Percentiles rank a stretch among this genome's conserved stretches.
Evolutionary conservation across 2,113 vertebrate species (phyloP).

Genomic region (Okapia johnstoni): DNA sequence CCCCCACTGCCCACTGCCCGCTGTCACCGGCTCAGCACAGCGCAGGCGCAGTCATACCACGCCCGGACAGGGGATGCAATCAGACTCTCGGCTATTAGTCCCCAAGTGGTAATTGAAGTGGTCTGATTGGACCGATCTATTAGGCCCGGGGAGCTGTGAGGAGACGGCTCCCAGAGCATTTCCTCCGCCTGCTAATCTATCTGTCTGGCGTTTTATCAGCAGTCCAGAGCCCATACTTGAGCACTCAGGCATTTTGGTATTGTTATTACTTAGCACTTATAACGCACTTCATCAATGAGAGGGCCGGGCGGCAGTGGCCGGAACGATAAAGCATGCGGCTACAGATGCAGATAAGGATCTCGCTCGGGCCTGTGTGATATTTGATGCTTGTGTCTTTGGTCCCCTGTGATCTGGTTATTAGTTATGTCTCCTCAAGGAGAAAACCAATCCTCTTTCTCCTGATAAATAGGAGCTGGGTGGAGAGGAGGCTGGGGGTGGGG

Average conservation of each 20-base stretch:
- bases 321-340: accelerated
- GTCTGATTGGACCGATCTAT: slow-evolving; percentile 52
- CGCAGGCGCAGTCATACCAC: not conserved
- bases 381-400: not conserved
- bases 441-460: not conserved
- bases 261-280: slow-evolving; percentile 58
- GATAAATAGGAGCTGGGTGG: not conserved
- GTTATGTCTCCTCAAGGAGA: not conserved
- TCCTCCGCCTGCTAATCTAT: slow-evolving; percentile 45
- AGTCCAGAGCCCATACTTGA: not conserved
- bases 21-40: not conserved
- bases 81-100: slow-evolving; percentile 21
- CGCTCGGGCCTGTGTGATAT: not conserved
- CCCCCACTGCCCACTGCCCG: no score
- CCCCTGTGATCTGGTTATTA: slow-evolving; percentile 18
- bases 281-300: slow-evolving; percentile 47
- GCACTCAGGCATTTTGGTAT: slow-evolving; percentile 42
- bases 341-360: not conserved
- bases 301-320: not conserved
- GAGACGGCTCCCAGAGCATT: not conserved
- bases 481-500: accelerated
- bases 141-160: not conserved
- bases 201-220: slow-evolving; percentile 64
- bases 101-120: slow-evolving; percentile 39
- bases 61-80: not conserved